Base-by-base conservation (phyloP, 1,140 invertebrate genomes). In the Pseudomyrmex concolor region DNA sequence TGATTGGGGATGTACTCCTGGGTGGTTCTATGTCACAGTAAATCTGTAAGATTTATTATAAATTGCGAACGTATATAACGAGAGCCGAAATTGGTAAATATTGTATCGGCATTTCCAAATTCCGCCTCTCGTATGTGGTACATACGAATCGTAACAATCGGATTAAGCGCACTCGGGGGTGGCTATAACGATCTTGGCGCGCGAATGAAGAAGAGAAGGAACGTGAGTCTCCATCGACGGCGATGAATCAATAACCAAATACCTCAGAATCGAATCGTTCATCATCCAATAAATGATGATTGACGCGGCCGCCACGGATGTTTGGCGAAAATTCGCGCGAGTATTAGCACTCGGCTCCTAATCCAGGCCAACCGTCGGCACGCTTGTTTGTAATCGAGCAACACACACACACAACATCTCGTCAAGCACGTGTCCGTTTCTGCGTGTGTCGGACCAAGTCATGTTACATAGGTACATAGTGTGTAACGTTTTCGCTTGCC, bases 201-300 rank as follows among this genome's bases (percentile, higher is more conserved):
- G 5, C 34, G 34, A 34, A 34, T 34, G 34, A 34, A 34, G 34
- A 34, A 34, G 34, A 34, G 34, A 3, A 2, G 2, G 64, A 78
- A 19, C 68, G 64, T 45, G 64, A 70, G 57, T 78, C 54, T 78
- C 70, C n/a, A 12, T 51, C 19, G 51, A 17, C 9, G 48, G 66
- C 43, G 66, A 77, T 45, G 55, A 78, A 78, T 78, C 76, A 70
- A 80, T 71, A 80, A 50, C 45, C 64, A 77, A 34, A 66, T 54
- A 25, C 17, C 9, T 3, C 5, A 45, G 43, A 55, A 80, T 60
- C 22, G 66, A 15, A 59, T 19, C 64, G 43, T 78, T 22, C 54
- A 57, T 70, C 76, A 57, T 70, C 43, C 43, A 19, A 59, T 70
- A 71, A 80, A 71, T 67, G 66, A 80, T 80, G 76, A 80, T 80